Conservation (phyloP, 64 coral and sea anemone species). For the Pocillopora verrucosa region DNA sequence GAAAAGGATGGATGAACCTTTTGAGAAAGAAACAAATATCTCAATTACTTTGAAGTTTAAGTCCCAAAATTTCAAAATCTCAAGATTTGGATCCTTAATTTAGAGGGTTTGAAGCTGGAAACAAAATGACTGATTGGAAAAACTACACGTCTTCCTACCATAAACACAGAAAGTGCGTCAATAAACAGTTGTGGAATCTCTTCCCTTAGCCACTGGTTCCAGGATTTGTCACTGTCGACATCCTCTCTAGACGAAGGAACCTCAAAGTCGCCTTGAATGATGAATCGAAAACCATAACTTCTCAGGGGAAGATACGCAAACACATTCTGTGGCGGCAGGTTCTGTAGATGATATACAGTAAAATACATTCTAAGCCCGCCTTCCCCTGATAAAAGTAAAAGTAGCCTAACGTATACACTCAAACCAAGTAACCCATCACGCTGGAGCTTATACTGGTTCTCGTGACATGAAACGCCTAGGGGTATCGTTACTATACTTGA, state of each 20-base stretch:
- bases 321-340: slow-evolving; percentile 69
- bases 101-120: too few species aligned
- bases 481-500: too few species aligned
- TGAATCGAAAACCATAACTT: slow-evolving; percentile 94
- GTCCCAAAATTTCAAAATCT: too few species aligned
- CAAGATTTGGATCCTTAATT: too few species aligned
- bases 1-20: slow-evolving; percentile 71
- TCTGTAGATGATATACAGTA: slow-evolving; percentile 13
- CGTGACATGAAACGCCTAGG: too few species aligned
- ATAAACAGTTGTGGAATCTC: slow-evolving; percentile 82
- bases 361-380: neutral
- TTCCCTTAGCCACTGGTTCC: slow-evolving; percentile 89
- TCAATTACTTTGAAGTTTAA: too few species aligned
- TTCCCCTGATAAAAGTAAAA: too few species aligned
- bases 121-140: neutral
- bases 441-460: too few species aligned
- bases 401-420: too few species aligned
- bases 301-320: slow-evolving; percentile 89
- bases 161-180: slow-evolving; percentile 81
- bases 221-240: slow-evolving; percentile 85
- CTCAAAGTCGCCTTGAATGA: slow-evolving; percentile 95
- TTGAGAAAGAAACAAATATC: neutral
- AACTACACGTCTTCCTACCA: slow-evolving; percentile 31
- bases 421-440: too few species aligned
- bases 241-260: slow-evolving; percentile 93